phyloP scores from a whole-genome alignment of 2,888 invertebrate species.

The Ophioninae sp. region DNA sequence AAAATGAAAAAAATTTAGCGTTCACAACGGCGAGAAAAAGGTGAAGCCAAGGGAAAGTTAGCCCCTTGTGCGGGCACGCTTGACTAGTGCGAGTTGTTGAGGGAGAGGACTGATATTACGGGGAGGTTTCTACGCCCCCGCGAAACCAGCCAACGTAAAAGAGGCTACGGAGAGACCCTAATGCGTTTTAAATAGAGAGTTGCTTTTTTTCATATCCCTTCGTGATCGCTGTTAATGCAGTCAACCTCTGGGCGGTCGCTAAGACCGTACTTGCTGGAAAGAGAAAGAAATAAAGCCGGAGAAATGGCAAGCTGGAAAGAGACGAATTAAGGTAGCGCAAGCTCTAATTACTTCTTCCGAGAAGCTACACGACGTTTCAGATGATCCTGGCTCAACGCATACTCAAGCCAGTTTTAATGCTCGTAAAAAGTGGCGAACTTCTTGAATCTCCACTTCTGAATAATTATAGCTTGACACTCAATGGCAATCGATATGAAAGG shows the following conservation, averaged over 20 bases:
- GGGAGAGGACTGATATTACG: constrained; percentile 4
- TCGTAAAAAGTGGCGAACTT: not conserved
- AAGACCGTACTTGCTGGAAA: not conserved
- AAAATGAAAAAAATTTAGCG: constrained; percentile 48
- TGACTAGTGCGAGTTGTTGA: constrained; percentile 2
- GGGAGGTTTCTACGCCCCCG: constrained; percentile 6
- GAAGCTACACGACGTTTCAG: constrained; percentile 35
- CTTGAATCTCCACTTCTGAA: not conserved
- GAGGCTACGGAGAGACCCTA: constrained; percentile 52
- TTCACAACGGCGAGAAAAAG: constrained; percentile 30
- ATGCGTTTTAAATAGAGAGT: constrained; percentile 60
- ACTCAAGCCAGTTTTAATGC: not conserved
- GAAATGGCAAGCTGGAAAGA: constrained; percentile 7
- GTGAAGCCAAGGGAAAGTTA: constrained; percentile 19
- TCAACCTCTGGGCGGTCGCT: constrained; percentile 46
- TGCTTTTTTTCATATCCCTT: constrained; percentile 44
- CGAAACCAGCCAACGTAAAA: constrained; percentile 28
- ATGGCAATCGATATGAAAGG: not conserved
- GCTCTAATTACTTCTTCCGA: constrained; percentile 60
- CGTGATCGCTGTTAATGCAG: constrained; percentile 62
- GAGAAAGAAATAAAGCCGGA: constrained; percentile 10
- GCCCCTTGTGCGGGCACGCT: not conserved
- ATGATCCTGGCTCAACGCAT: constrained; percentile 5
- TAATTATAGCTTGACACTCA: not conserved
- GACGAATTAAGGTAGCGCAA: constrained; percentile 10